Conservation (phyloP, 2,888 invertebrate species). For the Aphrophora alni region DNA sequence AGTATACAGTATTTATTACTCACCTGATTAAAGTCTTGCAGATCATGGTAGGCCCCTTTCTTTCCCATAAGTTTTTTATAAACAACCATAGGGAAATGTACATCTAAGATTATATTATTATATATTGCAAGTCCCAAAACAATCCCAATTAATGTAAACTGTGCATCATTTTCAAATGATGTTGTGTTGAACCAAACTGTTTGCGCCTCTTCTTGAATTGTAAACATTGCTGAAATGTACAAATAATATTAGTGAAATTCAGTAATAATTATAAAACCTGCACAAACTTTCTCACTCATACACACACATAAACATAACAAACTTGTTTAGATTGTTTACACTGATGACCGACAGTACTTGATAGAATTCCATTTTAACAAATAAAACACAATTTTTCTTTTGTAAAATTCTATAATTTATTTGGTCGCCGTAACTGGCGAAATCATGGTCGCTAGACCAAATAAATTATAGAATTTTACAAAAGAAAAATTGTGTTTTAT, state of each 20-base stretch:
- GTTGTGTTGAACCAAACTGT: constrained; percentile 89
- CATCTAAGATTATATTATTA: constrained; percentile 92
- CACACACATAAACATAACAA: no score
- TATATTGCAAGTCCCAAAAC: constrained; percentile 95
- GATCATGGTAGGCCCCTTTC: constrained; percentile 85
- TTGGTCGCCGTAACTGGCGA: no score
- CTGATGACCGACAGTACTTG: no score
- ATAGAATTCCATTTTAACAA: no score
- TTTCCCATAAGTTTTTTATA: constrained; percentile 93
- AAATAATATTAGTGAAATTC: neutral
- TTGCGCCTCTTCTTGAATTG: constrained; percentile 62
- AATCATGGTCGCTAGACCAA: no score
- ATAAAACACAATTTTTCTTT: no score
- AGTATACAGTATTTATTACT: constrained; percentile 56
- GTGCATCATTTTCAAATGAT: constrained; percentile 92
- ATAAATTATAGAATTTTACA: no score
- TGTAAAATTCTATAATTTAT: no score
- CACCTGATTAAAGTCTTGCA: constrained; percentile 89
- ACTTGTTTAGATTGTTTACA: no score
- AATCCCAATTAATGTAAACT: constrained; percentile 93
- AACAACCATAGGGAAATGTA: constrained; percentile 95
- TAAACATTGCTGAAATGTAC: constrained; percentile 61
- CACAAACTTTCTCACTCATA: no score
- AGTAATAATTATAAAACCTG: no score
- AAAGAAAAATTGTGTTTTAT: no score